phyloP scores from a whole-genome alignment of 2,113 vertebrate genomes.

The Dendrocopos noguchii region DNA sequence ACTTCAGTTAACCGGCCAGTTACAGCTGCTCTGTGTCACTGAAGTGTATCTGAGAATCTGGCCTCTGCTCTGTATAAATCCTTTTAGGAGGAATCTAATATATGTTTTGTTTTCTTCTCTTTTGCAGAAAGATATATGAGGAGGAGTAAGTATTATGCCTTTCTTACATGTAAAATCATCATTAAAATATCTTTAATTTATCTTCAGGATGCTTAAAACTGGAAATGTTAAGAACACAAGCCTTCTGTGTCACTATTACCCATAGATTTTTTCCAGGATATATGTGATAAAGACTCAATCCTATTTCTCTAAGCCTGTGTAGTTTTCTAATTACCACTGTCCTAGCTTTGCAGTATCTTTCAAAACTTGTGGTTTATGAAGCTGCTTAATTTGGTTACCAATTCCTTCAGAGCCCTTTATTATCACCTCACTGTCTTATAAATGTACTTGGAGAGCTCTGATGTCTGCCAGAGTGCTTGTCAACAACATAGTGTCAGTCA shows the following conservation, averaged over 20 bases:
- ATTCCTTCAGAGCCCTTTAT: not conserved
- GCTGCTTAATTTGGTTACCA: not conserved
- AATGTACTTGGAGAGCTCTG: not conserved
- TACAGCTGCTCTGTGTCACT: not conserved
- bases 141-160: slow-evolving; percentile 87
- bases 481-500: not conserved
- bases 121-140: slow-evolving; percentile 91
- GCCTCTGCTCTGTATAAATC: not conserved
- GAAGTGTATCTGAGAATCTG: not conserved
- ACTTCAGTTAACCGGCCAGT: not conserved
- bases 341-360: not conserved
- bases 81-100: slow-evolving; percentile 21
- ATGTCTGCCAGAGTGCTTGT: not conserved
- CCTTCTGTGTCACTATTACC: not conserved
- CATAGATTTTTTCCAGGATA: slow-evolving; percentile 18
- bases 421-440: not conserved
- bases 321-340: not conserved
- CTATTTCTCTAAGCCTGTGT: slow-evolving; percentile 9
- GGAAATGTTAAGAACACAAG: not conserved
- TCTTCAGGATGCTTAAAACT: not conserved
- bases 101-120: slow-evolving; percentile 47
- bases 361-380: not conserved
- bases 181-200: not conserved
- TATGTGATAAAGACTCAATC: not conserved
- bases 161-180: not conserved